These are phyloP conservation scores for Lepidochrysops patricia DNA, from an alignment of 2,888 invertebrate genomes.

Conservation along the genomic window DNA sequence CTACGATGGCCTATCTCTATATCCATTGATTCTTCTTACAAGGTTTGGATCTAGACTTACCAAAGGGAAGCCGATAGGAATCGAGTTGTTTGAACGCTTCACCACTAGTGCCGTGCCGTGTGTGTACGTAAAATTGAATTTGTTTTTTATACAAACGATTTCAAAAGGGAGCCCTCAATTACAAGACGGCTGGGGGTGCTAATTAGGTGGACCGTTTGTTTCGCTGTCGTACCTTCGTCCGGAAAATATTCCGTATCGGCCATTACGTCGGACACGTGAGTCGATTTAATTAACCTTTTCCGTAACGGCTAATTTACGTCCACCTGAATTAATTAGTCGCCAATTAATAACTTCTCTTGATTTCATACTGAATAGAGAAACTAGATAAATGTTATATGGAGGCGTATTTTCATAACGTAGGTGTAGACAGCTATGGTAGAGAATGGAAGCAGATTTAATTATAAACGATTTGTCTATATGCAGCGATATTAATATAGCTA, in stretches of 20 bases:
- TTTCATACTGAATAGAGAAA: background rate
- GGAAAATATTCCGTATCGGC: slow-evolving; percentile 6
- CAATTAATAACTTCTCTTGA: background rate
- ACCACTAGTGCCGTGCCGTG: no score
- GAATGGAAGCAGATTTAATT: no score
- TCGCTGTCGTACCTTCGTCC: slow-evolving; percentile 15
- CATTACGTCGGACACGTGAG: slow-evolving; percentile 3
- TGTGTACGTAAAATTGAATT: background rate
- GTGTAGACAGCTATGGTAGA: no score
- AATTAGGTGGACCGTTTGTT: slow-evolving; percentile 13
- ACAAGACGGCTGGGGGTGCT: slow-evolving; percentile 4
- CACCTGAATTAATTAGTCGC: background rate
- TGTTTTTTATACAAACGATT: slow-evolving; percentile 2
- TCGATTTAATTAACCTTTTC: slow-evolving; percentile 10
- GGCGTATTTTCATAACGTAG: no score
- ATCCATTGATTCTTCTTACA: no score
- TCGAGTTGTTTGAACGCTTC: no score
- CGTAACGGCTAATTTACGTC: background rate
- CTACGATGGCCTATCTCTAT: no score
- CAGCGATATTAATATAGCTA: no score
- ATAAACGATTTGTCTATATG: no score
- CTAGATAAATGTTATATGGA: background rate
- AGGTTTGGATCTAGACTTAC: no score
- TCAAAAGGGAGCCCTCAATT: slow-evolving; percentile 11
- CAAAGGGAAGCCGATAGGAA: no score